phyloP scores from a whole-genome alignment of 2,888 invertebrate species.

The Eristalinus sepulchralis region DNA sequence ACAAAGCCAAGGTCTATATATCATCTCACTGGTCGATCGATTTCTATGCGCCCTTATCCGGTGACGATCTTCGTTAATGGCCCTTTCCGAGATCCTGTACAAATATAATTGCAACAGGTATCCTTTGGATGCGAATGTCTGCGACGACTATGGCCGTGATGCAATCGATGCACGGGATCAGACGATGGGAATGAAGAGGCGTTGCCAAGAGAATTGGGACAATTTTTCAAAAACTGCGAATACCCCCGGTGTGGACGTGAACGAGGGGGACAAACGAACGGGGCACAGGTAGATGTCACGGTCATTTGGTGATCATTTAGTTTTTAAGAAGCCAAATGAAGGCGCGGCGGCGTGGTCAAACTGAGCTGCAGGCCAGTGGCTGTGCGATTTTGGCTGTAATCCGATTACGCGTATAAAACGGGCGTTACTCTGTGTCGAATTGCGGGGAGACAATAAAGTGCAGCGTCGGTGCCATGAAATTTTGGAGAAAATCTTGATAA shows the following conservation, averaged over 20 bases:
- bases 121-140: background rate
- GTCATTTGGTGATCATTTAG: background rate
- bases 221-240: background rate
- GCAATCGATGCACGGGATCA: background rate
- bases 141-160: background rate
- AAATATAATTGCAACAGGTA: background rate
- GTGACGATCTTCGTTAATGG: background rate
- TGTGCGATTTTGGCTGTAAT: background rate
- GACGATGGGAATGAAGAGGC: background rate
- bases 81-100: background rate
- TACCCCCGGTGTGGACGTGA: too few relatives aligned
- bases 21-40: background rate
- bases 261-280: background rate
- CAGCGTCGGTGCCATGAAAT: background rate
- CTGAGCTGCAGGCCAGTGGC: background rate
- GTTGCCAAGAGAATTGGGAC: background rate
- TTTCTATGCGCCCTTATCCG: background rate
- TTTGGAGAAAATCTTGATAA: background rate
- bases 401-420: background rate
- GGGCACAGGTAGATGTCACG: background rate
- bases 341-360: background rate
- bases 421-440: conserved; percentile 6
- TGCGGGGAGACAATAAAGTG: background rate
- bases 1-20: background rate
- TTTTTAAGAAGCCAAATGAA: background rate